Evolutionary conservation across 2,797 vertebrate genomes (phyloP).

Genomic region (Brachymystax lenok): DNA sequence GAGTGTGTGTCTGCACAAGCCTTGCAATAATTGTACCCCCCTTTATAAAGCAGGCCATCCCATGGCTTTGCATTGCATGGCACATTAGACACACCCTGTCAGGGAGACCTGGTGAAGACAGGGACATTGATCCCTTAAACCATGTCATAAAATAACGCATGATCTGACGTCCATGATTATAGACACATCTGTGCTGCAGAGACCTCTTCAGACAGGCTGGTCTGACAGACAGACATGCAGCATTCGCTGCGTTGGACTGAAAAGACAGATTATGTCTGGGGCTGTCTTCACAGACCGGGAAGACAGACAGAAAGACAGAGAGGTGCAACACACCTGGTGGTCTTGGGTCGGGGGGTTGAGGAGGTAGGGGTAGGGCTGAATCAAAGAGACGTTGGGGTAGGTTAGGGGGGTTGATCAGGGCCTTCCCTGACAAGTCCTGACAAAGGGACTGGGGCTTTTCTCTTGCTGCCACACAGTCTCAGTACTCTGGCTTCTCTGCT

Average conservation of each 20-base stretch:
- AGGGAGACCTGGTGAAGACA: constrained; percentile 10
- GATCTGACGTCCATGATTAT: constrained; percentile 4
- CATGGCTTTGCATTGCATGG: constrained; percentile 34
- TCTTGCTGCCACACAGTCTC: constrained; percentile 41
- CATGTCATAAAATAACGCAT: constrained; percentile 16
- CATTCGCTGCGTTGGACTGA: constrained; percentile 13
- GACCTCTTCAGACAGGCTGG: constrained; percentile 5
- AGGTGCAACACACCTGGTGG: constrained; percentile 54
- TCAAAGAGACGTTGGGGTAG: constrained; percentile 23
- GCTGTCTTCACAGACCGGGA: constrained; percentile 13
- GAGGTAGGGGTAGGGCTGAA: neutral
- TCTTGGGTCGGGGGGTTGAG: constrained; percentile 23
- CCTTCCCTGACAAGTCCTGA: constrained; percentile 40
- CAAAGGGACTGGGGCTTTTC: constrained; percentile 54
- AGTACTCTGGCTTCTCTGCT: neutral
- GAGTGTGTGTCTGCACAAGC: neutral
- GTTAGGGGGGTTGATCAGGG: constrained; percentile 33
- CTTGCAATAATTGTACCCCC: neutral
- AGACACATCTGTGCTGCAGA: neutral
- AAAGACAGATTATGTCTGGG: constrained; percentile 50
- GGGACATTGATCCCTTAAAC: constrained; percentile 37
- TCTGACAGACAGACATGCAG: constrained; percentile 2
- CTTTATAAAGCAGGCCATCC: constrained; percentile 28
- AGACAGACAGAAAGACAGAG: constrained; percentile 24
- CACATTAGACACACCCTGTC: constrained; percentile 37